Conservation (phyloP, 2,797 vertebrate genomes). For the Brotogeris chrysoptera region DNA sequence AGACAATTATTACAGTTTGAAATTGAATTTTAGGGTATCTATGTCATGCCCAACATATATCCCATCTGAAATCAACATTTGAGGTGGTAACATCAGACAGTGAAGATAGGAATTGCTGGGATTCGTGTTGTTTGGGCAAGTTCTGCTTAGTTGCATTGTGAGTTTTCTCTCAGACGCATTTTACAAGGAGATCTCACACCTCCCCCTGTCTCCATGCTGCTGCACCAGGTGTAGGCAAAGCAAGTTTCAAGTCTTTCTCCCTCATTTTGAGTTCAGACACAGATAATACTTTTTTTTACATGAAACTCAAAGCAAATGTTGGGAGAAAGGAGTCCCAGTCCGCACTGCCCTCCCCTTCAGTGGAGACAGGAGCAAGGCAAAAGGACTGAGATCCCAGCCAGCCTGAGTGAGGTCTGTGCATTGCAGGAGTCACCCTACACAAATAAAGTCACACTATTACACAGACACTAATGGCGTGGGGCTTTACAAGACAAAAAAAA, state of each 20-base stretch:
- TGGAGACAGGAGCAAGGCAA: not conserved
- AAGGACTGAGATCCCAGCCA: not conserved
- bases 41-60: not conserved
- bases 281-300: not conserved
- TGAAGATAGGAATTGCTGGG: not conserved
- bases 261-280: not conserved
- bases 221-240: not conserved
- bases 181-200: not conserved
- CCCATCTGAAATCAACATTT: not conserved
- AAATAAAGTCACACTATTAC: not conserved
- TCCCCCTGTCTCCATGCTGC: not conserved
- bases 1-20: not conserved
- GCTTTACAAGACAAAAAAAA: not conserved
- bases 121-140: not conserved
- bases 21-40: not conserved
- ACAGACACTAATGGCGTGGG: not conserved
- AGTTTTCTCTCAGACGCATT: not conserved
- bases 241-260: not conserved
- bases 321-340: not conserved
- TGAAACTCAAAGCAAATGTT: not conserved
- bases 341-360: not conserved
- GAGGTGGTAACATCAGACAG: not conserved
- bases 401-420: not conserved
- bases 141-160: not conserved
- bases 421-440: not conserved